These are phyloP conservation scores for Premnoplex brunnescens DNA, from an alignment of 2,797 vertebrate genomes.

Conservation along the genomic window DNA sequence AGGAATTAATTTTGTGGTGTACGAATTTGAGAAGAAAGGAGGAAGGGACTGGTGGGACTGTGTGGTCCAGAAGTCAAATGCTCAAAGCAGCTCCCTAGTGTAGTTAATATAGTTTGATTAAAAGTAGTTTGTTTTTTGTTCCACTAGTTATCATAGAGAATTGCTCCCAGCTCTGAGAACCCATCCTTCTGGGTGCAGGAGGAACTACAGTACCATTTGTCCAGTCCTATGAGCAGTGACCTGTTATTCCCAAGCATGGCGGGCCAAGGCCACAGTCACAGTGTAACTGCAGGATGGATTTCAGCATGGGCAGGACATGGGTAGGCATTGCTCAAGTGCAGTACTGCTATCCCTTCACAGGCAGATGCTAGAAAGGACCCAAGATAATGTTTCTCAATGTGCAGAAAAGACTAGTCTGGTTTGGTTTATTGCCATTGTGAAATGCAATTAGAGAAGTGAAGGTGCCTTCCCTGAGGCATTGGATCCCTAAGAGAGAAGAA, in stretches of 20 bases:
- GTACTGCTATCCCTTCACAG: neutral
- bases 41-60: neutral
- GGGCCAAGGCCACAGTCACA: neutral
- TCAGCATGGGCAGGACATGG: neutral
- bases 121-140: neutral
- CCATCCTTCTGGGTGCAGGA: neutral
- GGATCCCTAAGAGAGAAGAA: neutral
- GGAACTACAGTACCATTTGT: neutral
- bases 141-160: neutral
- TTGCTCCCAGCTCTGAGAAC: neutral
- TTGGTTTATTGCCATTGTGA: neutral
- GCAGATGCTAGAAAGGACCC: neutral
- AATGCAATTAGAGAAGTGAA: neutral
- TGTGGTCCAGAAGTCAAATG: neutral
- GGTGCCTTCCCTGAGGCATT: neutral
- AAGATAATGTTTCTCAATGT: neutral
- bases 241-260: fast-evolving
- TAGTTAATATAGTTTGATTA: neutral
- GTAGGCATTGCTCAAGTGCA: neutral
- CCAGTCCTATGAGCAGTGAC: neutral
- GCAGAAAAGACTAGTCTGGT: neutral
- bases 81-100: neutral
- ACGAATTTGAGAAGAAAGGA: neutral
- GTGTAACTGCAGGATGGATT: fast-evolving
- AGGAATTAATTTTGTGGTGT: neutral